Percentiles rank a stretch among this genome's conserved stretches.
Conservation (phyloP, 2,797 vertebrate genomes). For the Danio jaintianensis region DNA sequence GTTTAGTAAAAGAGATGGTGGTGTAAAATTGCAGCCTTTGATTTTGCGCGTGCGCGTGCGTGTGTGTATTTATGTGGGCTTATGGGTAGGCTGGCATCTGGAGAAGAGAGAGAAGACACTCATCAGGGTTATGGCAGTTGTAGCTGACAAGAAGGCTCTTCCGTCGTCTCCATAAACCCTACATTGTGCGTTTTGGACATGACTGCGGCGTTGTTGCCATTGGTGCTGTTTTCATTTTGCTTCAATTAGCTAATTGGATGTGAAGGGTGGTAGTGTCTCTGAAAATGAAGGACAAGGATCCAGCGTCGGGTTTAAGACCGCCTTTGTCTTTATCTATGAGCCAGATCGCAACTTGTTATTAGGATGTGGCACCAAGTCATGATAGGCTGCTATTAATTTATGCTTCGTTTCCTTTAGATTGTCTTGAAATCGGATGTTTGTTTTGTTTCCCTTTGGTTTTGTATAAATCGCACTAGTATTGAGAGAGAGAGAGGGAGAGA, state of each 20-base stretch:
- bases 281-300: conserved; percentile 77
- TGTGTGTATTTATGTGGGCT: conserved; percentile 44
- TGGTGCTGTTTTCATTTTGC: conserved; percentile 79
- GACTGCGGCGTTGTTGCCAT: conserved; percentile 74
- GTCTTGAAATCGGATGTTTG: conserved; percentile 14
- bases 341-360: conserved; percentile 51
- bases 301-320: conserved; percentile 67
- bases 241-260: conserved; percentile 83
- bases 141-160: conserved; percentile 69
- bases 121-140: conserved; percentile 71
- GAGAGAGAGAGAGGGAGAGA: background rate
- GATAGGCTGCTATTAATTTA: conserved; percentile 54
- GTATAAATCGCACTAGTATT: conserved; percentile 7
- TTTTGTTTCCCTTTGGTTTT: background rate
- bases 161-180: conserved; percentile 70
- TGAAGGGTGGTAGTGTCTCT: conserved; percentile 75
- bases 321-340: conserved; percentile 67
- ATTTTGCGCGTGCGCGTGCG: conserved; percentile 47
- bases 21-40: conserved; percentile 33
- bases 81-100: conserved; percentile 4
- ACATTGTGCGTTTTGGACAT: conserved; percentile 76
- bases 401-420: conserved; percentile 16
- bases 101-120: conserved; percentile 66
- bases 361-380: conserved; percentile 45
- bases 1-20: conserved; percentile 65